Evolutionary conservation across 2,113 vertebrate species (phyloP).

Genomic region (Astatotilapia flaviijosephi): DNA sequence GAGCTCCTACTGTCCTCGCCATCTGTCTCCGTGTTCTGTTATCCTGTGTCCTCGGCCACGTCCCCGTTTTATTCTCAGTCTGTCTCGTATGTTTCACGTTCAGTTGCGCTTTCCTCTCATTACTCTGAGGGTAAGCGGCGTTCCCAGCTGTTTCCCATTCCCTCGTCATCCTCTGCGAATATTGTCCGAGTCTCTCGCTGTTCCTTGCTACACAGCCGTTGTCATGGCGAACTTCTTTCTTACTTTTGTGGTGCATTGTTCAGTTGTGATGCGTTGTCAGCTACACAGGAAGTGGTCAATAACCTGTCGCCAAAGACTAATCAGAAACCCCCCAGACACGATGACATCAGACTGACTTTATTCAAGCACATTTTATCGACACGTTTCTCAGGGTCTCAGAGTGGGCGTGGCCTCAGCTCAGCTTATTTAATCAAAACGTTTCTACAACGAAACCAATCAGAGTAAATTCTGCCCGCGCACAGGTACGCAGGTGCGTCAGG

Average conservation of each 20-base stretch:
- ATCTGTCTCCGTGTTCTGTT: rapidly evolving
- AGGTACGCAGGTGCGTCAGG: slow-evolving; percentile 35
- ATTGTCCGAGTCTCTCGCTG: not conserved
- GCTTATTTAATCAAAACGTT: not conserved
- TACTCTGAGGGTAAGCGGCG: not conserved
- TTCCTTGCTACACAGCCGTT: not conserved
- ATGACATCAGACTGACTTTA: not conserved
- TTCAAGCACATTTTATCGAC: not conserved
- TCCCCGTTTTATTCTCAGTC: not conserved
- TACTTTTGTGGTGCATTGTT: not conserved
- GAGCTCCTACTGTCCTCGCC: not conserved
- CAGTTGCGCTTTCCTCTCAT: not conserved
- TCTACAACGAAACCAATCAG: not conserved
- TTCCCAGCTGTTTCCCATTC: not conserved
- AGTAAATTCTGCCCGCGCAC: rapidly evolving
- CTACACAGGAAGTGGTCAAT: not conserved
- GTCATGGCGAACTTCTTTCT: not conserved
- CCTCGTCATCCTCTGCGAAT: not conserved
- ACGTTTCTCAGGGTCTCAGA: not conserved
- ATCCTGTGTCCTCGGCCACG: not conserved
- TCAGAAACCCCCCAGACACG: not conserved
- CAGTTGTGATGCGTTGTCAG: not conserved
- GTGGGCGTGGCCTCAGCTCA: not conserved
- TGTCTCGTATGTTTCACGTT: not conserved
- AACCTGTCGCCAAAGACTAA: not conserved